Base-by-base conservation (phyloP, 2,113 vertebrate genomes). In the Corythoichthys haematopterus region DNA sequence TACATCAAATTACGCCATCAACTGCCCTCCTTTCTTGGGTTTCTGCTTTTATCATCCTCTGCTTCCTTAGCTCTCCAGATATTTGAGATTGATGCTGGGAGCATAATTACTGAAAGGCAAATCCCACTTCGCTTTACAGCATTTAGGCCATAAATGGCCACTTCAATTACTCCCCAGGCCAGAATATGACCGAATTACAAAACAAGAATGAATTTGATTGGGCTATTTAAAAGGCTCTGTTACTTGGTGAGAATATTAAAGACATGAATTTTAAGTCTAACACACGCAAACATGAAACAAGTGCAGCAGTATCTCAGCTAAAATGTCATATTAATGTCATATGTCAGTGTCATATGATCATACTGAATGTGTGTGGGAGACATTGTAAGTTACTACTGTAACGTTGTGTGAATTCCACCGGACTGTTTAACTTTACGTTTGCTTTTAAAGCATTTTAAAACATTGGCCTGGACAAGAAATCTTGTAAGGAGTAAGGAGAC, bases 91-190 rank as follows among this genome's bases (percentile, higher is more conserved):
- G 66, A 80, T 80, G 72, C 59, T 48, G 12, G 66, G 74, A 75
- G 73, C 1, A 13, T 72, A 72, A 77, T 79, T 80, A 80, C 79
- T 64, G 73, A 77, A 79, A 69, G 64, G 71, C 66, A 80, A 80
- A 80, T 83, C 75, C 69, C 65, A 56, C 65, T 76, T 61, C 55
- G 80, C 81, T 83, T 80, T 70, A 71, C 76, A 63, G 66, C 58
- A 76, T 76, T 78, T 70, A 61, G 65, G 64, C 74, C 60, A 77
- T 79, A 72, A 82, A 69, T 3, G 12, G 55, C 65, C 72, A 66
- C 69, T 80, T 80, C 48, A 71, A 68, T 80, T 69, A 71, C 80
- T 68, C 80, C 56, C 62, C 68, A 45, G 72, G 71, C 69, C 62
- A 70, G 69, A 78, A 59, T 40, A 62, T 0, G 0, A 70, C 45